Conservation (phyloP, 2,113 vertebrate genomes). For the Hemiprocne comata region DNA sequence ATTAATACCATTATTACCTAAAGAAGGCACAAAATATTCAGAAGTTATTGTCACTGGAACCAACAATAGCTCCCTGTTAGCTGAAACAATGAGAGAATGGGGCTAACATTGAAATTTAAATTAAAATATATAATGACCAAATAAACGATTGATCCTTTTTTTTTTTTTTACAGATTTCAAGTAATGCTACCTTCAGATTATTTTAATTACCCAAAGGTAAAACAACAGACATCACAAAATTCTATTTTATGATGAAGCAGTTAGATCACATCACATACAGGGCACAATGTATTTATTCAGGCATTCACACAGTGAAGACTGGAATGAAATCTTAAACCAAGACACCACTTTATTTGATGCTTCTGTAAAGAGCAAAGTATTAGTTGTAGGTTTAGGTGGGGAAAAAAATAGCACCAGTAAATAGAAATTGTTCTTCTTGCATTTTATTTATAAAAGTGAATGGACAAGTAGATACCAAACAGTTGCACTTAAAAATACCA, state of each 20-base stretch:
- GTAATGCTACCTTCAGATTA: not conserved
- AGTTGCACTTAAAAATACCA: not conserved
- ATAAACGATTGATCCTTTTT: not conserved
- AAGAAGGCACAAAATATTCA: not conserved
- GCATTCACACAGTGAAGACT: not conserved
- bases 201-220: not conserved
- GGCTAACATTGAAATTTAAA: not conserved
- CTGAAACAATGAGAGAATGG: not conserved
- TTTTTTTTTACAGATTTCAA: not conserved
- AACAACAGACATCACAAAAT: not conserved
- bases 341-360: not conserved
- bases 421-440: not conserved
- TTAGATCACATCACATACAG: not conserved
- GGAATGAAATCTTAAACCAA: not conserved
- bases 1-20: not conserved
- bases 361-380: not conserved
- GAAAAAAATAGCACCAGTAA: not conserved
- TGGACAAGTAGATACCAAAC: not conserved
- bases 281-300: not conserved
- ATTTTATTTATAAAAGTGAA: constrained; percentile 22
- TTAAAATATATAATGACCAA: not conserved
- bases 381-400: not conserved
- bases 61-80: not conserved
- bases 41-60: not conserved
- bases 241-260: not conserved